Base-by-base conservation (phyloP, 2,797 vertebrate species). In the Coilia nasus region DNA sequence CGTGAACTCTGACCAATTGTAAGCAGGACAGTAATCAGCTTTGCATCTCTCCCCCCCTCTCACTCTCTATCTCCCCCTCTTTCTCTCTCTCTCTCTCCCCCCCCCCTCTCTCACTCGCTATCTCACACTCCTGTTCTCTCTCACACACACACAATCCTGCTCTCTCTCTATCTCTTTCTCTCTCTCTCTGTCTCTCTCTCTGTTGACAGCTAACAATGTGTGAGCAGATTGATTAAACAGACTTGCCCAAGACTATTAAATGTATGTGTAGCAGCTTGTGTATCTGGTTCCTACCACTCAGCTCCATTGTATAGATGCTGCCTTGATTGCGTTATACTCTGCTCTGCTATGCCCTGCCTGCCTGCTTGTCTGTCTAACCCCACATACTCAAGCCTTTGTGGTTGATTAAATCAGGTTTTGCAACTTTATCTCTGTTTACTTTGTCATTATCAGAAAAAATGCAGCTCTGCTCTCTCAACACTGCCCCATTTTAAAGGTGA, bases 21-120 rank as follows among this genome's bases (percentile, higher is more conserved):
- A 89, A 90, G 91, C 89, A 92, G 87, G 91, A 91, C 91, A 91
- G 94, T 94, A 96, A 96, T 94, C 93, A 94, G 95, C 93, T 95
- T 95, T 87, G 86, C 85, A 87, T 56, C 90, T 87, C 84, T 7
- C 50, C 50, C 50, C 50, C 50, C 14, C 50, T 9, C 9, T 54
- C 50, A 10, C 50, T 54, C 50, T 54, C 50, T 54, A 9, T 54
- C 50, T 54, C 50, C 14, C 50, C 14, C 50, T 54, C 50, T 54
- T 1, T 54, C 2, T 54, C 50, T 9, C 50, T 54, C 50, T 54
- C 9, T 54, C 7, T 54, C 7, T 47, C 46, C 10, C 10, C 10
- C 7, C 50, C 50, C 50, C 7, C 14, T 54, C 50, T 54, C 50
- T 54, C 50, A 54, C 50, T 54, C 50, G 3, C 7, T 54, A 54